phyloP scores from a whole-genome alignment of 2,797 vertebrate species.

The Aldrovandia affinis region DNA sequence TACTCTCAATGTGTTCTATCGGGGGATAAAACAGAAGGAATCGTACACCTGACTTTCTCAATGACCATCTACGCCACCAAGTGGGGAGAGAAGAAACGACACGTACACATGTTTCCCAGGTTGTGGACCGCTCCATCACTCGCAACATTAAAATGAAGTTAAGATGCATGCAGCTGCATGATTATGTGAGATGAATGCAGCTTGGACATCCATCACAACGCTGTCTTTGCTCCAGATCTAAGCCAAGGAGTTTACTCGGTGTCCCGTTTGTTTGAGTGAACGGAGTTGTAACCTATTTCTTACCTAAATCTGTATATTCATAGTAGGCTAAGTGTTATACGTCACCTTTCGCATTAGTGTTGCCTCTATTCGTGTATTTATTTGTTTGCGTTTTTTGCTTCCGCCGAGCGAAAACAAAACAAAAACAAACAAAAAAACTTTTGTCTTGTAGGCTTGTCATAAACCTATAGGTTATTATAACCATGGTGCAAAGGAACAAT shows the following conservation, averaged over 20 bases:
- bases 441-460: no score
- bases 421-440: neutral
- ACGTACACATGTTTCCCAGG: conserved; percentile 8
- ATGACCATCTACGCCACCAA: conserved; percentile 38
- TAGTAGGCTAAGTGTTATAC: no score
- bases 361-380: neutral
- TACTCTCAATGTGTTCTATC: neutral
- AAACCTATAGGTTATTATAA: neutral
- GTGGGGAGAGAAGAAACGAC: neutral
- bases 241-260: neutral
- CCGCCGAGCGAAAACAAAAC: neutral
- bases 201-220: neutral
- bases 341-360: neutral
- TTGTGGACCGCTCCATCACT: conserved; percentile 19
- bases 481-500: neutral
- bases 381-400: neutral
- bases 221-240: neutral
- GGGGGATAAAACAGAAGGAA: neutral
- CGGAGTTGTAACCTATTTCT: neutral
- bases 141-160: conserved; percentile 14
- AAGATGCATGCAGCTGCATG: neutral
- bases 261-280: neutral
- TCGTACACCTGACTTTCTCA: neutral
- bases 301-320: neutral
- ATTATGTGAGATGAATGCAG: conserved; percentile 1